Base-by-base conservation (phyloP, 2,888 invertebrate species). In the Drosophila nr. perissopoda region DNA sequence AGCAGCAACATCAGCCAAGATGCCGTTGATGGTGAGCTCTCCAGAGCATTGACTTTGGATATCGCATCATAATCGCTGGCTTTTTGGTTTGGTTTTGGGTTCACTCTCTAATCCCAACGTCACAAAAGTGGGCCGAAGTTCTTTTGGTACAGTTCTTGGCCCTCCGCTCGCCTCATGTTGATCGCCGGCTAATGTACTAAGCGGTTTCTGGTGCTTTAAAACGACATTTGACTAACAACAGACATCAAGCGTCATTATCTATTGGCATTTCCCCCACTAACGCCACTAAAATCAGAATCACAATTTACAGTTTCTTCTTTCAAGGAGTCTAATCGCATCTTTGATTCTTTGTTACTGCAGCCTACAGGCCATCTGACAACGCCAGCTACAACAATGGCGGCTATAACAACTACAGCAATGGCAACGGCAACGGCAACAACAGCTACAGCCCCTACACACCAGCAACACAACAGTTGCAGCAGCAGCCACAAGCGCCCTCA, bases 101-200 rank as follows among this genome's bases (percentile, higher is more conserved):
- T 75, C 34, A 74, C 66, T 86, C 38, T 71, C 67, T 86, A 83
- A 88, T 69, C 67, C 62, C 60, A 71, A 53, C 34, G 34, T 56
- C 34, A 42, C 46, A n/a, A 4, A 42, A 7, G 60, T 53, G 79
- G 81, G 52, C 68, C 58, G 67, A 79, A 76, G 67, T 70, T 58
- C 74, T 66, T 40, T 10, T 62, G 79, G 48, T 61, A 68, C 82
- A 64, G 75, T 74, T 70, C 69, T 78, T 81, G 74, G 79, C 64
- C 69, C 71, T 46, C 64, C 58, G 54, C 48, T 56, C 76, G 65
- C 62, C 75, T 75, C 82, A 82, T 78, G 56, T 70, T 51, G 66
- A 46, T 89, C 81, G 81, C 85, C 88, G 89, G 85, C 88, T 58
- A 80, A 61, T 66, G 13, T 87, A 88, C 87, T 86, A 90, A 89